Percentiles rank a stretch among this genome's conserved stretches.
Conservation (phyloP, 1,140 invertebrate species). For the Dendroctonus ponderosae region DNA sequence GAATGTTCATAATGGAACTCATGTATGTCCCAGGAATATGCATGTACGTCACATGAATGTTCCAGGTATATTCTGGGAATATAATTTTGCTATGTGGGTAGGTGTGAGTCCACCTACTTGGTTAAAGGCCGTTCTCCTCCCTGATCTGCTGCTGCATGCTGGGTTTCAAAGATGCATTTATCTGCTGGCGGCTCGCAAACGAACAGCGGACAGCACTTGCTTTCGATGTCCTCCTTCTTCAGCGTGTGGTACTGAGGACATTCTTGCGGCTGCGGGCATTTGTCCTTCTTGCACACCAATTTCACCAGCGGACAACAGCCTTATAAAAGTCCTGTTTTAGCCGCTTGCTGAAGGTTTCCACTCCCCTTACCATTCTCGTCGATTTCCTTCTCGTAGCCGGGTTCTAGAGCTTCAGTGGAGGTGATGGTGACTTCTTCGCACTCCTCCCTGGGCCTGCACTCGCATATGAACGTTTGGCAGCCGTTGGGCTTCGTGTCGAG, state of each 20-base stretch:
- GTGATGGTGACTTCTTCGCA: constrained; percentile 56
- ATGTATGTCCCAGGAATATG: too few species aligned
- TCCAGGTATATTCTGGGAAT: too few species aligned
- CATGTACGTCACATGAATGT: too few species aligned
- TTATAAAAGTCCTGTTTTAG: constrained; percentile 3
- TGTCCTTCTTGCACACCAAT: constrained; percentile 60
- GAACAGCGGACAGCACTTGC: constrained; percentile 65
- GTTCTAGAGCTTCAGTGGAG: constrained; percentile 53
- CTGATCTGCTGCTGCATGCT: constrained; percentile 55
- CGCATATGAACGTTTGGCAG: constrained; percentile 69
- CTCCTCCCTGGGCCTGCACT: constrained; percentile 68
- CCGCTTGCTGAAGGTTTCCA: background rate
- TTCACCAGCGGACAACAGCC: constrained; percentile 69
- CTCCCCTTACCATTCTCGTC: constrained; percentile 32
- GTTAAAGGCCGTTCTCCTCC: constrained; percentile 56
- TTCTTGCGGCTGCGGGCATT: constrained; percentile 58
- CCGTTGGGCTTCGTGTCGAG: constrained; percentile 58
- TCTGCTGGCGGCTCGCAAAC: constrained; percentile 68
- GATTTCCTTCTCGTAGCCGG: constrained; percentile 52
- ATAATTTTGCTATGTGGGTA: too few species aligned
- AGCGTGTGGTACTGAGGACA: constrained; percentile 63
- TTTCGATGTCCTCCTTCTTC: constrained; percentile 48
- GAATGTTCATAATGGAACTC: too few species aligned
- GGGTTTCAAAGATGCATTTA: constrained; percentile 64
- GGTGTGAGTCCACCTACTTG: constrained; percentile 11